Evolutionary conservation across 92 coral and sea anemone genomes (phyloP), one percentile per base, ranked within the genome.

Genomic region (Blastomussa wellsi): DNA sequence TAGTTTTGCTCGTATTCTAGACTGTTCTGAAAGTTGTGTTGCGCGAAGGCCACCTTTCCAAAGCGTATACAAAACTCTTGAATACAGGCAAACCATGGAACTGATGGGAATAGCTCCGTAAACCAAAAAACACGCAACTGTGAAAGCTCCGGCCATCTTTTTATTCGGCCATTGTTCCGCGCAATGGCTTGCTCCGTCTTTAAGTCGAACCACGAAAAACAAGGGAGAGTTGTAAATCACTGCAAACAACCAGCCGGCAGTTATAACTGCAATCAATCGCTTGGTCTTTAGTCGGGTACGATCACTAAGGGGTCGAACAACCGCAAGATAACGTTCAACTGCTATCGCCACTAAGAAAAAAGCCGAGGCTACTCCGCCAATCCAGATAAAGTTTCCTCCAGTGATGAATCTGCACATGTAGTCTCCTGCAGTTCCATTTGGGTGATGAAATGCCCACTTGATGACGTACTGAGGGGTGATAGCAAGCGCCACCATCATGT

Each of bases 91-190:
- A 8, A 66, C 91, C 91, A 94, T 94, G 6, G 89, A 19, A 2
- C 87, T 81, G 15, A 92, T 47, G 4, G 98, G 98, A 36, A 94
- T 81, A 2, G 88, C 84, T 10, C 98, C 98, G 47, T 84, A 82
- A 0, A 85, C 86, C 0, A 82, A 68, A 81, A 90, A 90, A 60
- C 95, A 93, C 47, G 87, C 87, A 33, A 90, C 83, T 35, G 95
- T 82, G 89, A 85, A 94, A 16, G 80, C 59, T 74, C 92, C 83
- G 19, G 70, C 91, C 13, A 89, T 44, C 4, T 36, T 26, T 11
- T 8, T 17, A 65, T 60, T 76, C 11, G 76, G 13, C 88, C 88
- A 84, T 1, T 7, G 36, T 52, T 84, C 82, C n/a, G 8, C 24
- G 38, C 82, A 84, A 17, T 76, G 76, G 5, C 5, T 33, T 1